A percentile compares a stretch with the other conserved stretches of the same genome.
phyloP scores from a whole-genome alignment of 2,888 invertebrate species.

The Apamea monoglypha region DNA sequence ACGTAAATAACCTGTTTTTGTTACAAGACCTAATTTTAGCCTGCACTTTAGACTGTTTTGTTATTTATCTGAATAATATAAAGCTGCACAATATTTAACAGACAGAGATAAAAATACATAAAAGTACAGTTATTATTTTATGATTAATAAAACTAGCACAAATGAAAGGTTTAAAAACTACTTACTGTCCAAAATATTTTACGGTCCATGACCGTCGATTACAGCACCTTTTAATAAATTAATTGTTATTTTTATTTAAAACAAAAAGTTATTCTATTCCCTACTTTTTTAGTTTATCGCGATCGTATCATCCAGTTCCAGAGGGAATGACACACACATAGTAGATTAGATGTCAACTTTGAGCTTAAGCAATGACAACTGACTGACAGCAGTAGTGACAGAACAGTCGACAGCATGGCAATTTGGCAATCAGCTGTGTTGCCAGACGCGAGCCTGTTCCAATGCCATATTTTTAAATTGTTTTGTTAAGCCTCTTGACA shows the following conservation, averaged over 20 bases:
- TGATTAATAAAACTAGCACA: background rate
- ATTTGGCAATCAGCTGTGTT: background rate
- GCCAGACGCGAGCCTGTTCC: background rate
- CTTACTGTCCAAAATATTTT: slow-evolving; percentile 72
- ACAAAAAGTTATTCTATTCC: background rate
- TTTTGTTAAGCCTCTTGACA: too few species aligned
- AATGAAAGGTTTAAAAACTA: background rate
- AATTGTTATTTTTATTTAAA: slow-evolving; percentile 6
- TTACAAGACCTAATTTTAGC: slow-evolving; percentile 11
- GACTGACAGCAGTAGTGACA: background rate
- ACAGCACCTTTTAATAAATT: slow-evolving; percentile 41
- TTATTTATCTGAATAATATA: background rate
- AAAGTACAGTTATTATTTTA: slow-evolving; percentile 29
- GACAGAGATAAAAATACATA: background rate
- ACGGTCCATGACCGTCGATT: slow-evolving; percentile 68
- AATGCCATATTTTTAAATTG: too few species aligned
- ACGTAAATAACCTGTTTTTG: slow-evolving; percentile 50
- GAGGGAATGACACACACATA: background rate
- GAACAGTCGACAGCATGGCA: background rate
- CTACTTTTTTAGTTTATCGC: background rate
- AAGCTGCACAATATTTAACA: background rate
- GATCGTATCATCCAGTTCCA: background rate
- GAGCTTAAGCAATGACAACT: slow-evolving; percentile 1
- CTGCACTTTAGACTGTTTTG: background rate
- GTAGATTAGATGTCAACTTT: too few species aligned